A percentile compares a stretch with the other conserved stretches of the same genome.
phyloP scores from a whole-genome alignment of 2,888 invertebrate genomes.

The Malthinus seriepunctatus region DNA sequence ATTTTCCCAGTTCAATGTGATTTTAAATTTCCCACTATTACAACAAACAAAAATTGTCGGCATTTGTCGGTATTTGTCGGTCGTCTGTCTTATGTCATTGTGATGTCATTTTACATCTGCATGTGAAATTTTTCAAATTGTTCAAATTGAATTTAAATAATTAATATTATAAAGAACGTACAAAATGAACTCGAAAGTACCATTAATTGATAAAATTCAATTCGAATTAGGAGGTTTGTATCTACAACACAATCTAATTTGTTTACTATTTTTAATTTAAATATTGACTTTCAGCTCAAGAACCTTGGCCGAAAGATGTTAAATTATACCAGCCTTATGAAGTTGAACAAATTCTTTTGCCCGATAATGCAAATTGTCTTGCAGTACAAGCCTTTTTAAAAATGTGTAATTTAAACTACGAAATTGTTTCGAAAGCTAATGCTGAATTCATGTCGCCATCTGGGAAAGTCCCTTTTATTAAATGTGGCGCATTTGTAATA shows the following conservation, averaged over 20 bases:
- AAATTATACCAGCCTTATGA: constrained; percentile 87
- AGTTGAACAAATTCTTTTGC: constrained; percentile 90
- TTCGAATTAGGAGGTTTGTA: constrained; percentile 33
- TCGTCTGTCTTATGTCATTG: background rate
- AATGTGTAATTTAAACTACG: constrained; percentile 87
- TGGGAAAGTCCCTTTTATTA: constrained; percentile 89
- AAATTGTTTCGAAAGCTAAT: constrained; percentile 82
- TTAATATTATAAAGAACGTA: background rate
- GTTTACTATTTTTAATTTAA: background rate
- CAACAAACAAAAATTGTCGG: no score
- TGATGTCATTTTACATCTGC: background rate
- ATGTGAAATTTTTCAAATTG: background rate
- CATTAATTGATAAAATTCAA: constrained; percentile 32
- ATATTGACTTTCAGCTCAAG: constrained; percentile 66
- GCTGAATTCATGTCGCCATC: constrained; percentile 97
- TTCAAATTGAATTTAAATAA: background rate
- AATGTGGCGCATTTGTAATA: constrained; percentile 85
- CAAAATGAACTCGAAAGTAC: constrained; percentile 15
- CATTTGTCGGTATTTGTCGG: no score
- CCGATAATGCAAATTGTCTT: constrained; percentile 92
- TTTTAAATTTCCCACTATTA: no score
- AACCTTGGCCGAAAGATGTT: constrained; percentile 90
- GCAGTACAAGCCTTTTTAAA: constrained; percentile 91
- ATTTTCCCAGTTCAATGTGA: no score
- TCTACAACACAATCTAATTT: background rate